Evolutionary conservation across 2,113 vertebrate genomes (phyloP).

Genomic region (Crypturellus undulatus): DNA sequence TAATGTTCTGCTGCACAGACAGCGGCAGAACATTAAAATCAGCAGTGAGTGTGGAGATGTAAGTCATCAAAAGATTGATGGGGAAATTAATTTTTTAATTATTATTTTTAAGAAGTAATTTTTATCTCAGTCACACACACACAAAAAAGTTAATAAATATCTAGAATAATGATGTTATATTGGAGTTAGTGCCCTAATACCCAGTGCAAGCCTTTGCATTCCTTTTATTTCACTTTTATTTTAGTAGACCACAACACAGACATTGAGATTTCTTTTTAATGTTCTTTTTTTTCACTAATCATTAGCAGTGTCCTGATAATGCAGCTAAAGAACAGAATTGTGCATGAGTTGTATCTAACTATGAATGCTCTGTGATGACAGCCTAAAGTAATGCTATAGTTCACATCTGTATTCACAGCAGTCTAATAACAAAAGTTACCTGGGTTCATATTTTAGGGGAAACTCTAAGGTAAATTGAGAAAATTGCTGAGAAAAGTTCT

Average conservation of each 20-base stretch:
- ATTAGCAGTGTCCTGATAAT: rapidly evolving
- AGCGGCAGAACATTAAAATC: not conserved
- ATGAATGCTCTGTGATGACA: not conserved
- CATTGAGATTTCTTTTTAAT: not conserved
- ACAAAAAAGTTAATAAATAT: not conserved
- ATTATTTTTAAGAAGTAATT: not conserved
- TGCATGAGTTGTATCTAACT: not conserved
- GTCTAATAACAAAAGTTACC: rapidly evolving
- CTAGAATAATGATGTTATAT: not conserved
- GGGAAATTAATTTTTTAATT: rapidly evolving
- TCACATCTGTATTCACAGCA: not conserved
- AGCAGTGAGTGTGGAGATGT: not conserved
- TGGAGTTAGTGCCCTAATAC: not conserved
- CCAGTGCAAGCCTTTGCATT: not conserved
- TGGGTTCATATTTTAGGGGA: not conserved
- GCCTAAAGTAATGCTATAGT: not conserved
- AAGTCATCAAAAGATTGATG: not conserved
- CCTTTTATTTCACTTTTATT: not conserved
- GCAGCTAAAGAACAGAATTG: not conserved
- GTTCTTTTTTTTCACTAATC: not conserved
- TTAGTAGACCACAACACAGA: not conserved
- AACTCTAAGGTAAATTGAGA: not conserved
- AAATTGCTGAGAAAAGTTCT: not conserved
- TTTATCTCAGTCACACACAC: not conserved
- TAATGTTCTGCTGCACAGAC: not conserved